Evolutionary conservation across 2,888 invertebrate species (phyloP).

Genomic region (Campaea margaritaria): DNA sequence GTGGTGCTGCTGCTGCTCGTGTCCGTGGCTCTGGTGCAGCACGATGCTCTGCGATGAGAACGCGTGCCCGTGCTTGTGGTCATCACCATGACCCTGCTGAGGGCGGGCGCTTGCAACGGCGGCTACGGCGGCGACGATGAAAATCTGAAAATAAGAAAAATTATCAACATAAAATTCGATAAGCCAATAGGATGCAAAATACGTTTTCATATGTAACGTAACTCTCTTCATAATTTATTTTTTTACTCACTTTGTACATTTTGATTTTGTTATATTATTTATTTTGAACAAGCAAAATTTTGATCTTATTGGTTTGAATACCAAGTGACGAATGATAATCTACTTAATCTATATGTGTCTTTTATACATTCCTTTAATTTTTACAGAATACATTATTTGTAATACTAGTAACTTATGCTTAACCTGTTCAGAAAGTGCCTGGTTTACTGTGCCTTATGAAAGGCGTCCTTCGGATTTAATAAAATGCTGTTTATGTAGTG

Average conservation of each 20-base stretch:
- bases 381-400: too few species aligned
- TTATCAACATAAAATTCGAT: neutral
- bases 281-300: too few species aligned
- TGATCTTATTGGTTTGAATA: neutral
- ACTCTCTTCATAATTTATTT: too few species aligned
- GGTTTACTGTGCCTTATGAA: neutral
- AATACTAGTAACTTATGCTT: too few species aligned
- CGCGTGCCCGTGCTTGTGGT: constrained; percentile 48
- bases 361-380: neutral
- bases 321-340: neutral
- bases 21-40: constrained; percentile 8
- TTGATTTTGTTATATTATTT: neutral
- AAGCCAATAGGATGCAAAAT: neutral
- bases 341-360: neutral
- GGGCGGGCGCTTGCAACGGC: constrained; percentile 49
- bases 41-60: too few species aligned
- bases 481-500: neutral
- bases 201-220: too few species aligned
- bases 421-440: neutral
- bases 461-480: neutral
- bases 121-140: constrained; percentile 42
- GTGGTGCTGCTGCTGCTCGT: constrained; percentile 12
- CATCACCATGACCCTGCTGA: constrained; percentile 34
- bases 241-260: constrained; percentile 1
- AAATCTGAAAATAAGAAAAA: constrained; percentile 37